Percentiles rank a stretch among this genome's conserved stretches.
phyloP scores from a whole-genome alignment of 2,797 vertebrate genomes.

The Pangasius krempfi region DNA sequence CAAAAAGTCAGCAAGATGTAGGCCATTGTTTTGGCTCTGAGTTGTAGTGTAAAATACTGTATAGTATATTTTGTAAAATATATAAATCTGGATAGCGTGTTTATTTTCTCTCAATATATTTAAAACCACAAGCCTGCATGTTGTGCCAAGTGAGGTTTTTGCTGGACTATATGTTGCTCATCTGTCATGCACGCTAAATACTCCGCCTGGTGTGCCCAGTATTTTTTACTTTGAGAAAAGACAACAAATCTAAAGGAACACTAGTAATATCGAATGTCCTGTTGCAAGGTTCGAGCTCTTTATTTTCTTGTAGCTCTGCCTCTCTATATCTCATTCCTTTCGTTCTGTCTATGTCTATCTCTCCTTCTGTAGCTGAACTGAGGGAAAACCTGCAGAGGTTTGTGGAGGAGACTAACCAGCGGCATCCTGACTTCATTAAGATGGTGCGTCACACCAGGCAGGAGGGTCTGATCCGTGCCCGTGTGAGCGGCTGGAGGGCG shows the following conservation, averaged over 20 bases:
- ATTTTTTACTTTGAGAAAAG: no score
- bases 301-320: not conserved
- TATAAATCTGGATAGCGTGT: not conserved
- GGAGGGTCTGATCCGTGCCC: slow-evolving; percentile 93
- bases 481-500: slow-evolving; percentile 94
- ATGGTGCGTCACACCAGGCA: slow-evolving; percentile 89
- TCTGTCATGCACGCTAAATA: not conserved
- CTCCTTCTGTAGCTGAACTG: slow-evolving; percentile 82
- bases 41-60: not conserved
- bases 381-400: slow-evolving; percentile 89
- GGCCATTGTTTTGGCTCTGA: not conserved
- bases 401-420: slow-evolving; percentile 86
- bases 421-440: slow-evolving; percentile 90
- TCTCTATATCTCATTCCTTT: not conserved
- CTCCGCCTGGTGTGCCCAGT: not conserved
- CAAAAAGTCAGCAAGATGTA: no score
- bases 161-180: not conserved
- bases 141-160: not conserved
- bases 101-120: not conserved
- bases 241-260: not conserved
- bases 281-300: not conserved
- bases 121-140: not conserved
- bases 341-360: not conserved
- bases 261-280: not conserved
- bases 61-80: not conserved